Evolutionary conservation across 92 coral and sea anemone species (phyloP), one percentile per base, ranked within the genome.

Genomic region (Pocillopora meandrina): DNA sequence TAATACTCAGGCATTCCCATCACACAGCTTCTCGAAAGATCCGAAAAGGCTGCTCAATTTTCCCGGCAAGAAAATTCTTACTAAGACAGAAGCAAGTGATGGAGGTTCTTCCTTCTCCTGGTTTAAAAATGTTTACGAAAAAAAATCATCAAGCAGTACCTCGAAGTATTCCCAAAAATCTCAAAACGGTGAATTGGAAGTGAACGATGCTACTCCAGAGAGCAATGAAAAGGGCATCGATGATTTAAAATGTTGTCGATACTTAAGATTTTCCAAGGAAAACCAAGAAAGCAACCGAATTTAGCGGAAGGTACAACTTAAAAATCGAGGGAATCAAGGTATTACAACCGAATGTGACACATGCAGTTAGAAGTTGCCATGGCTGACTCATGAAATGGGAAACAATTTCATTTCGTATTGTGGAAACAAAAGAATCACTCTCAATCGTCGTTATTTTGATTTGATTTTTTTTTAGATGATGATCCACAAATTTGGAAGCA

Each of bases 201-300:
- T 72, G 10, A 21, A 73, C 33, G 31, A 23, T 42, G 52, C 52
- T 42, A 42, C 52, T 42, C 52, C 52, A 42, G 52, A 42, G 52
- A 42, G 52, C 31, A 72, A 60, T 5, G 62, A 74, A 26, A 42
- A 64, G 18, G 14, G 71, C 14, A 26, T 75, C 4, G 62, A 64
- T 12, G 91, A 79, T 14, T 72, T 78, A 12, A 85, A 60, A 18
- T 73, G 73, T n/a, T 89, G 88, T 16, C 80, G 88, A 35, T 84
- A 71, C 74, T 66, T 72, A 65, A 75, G 86, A 23, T 78, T 89
- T 78, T 23, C 85, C 1, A 84, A 58, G 19, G 85, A 84, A 60
- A 83, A 73, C 33, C 85, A 85, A 11, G 91, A 84, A 72, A 75
- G 83, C 17, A 79, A 89, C 75, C 88, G 84, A 16, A 84, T 89